Percentiles rank a stretch among this genome's conserved stretches.
phyloP scores from a whole-genome alignment of 2,888 invertebrate species.

The Tanypteryx hageni region DNA sequence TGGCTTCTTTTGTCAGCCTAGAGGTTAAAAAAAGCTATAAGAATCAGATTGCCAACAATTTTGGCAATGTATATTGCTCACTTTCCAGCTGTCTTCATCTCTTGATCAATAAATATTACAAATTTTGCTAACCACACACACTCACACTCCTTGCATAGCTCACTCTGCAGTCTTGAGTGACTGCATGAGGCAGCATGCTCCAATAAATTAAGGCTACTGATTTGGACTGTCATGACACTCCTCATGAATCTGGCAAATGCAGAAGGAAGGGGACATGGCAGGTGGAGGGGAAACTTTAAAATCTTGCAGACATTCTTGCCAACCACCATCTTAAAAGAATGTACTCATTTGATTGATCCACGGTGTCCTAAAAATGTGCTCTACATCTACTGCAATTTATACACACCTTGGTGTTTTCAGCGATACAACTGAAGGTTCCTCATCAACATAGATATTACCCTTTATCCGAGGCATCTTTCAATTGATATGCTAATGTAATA shows the following conservation, averaged over 20 bases:
- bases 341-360: not conserved
- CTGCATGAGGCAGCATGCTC: conserved; percentile 42
- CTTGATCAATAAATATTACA: conserved; percentile 45
- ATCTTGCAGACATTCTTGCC: not conserved
- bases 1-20: not conserved
- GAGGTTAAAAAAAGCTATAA: not conserved
- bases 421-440: conserved; percentile 24
- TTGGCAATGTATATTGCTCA: conserved; percentile 8
- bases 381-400: conserved; percentile 27
- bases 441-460: conserved; percentile 34
- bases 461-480: conserved; percentile 3
- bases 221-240: conserved; percentile 29
- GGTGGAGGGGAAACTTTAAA: not conserved
- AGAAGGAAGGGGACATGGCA: not conserved
- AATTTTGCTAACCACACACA: conserved; percentile 30
- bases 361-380: conserved; percentile 7
- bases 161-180: conserved; percentile 31
- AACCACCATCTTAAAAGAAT: not conserved
- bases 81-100: conserved; percentile 12
- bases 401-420: conserved; percentile 21
- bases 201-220: conserved; percentile 47
- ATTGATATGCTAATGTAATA: conserved; percentile 19
- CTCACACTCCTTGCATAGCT: conserved; percentile 34
- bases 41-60: conserved; percentile 18
- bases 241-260: conserved; percentile 49